Evolutionary conservation across 2,797 vertebrate genomes (phyloP).

Genomic region (Onychomys leucogaster): DNA sequence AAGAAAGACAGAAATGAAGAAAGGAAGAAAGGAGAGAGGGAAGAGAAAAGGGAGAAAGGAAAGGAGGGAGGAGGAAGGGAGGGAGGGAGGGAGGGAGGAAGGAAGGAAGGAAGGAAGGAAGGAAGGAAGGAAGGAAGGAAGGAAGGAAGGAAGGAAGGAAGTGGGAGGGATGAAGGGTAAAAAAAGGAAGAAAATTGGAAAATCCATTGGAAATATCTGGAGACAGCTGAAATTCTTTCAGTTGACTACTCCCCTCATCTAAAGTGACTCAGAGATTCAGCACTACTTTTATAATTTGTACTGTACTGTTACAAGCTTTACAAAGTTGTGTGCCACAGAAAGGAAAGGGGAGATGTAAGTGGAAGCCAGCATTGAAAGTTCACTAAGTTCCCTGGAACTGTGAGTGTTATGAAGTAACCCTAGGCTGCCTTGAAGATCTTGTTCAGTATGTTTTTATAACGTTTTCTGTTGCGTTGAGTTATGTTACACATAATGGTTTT

Average conservation of each 20-base stretch:
- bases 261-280: not conserved
- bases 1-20: not conserved
- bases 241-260: not conserved
- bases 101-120: not conserved
- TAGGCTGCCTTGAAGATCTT: not conserved
- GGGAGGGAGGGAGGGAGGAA: not conserved
- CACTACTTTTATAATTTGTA: not conserved
- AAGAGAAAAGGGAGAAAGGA: not conserved
- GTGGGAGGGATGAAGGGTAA: accelerated
- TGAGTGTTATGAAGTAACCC: not conserved
- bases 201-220: not conserved
- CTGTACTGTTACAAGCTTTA: not conserved
- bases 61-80: not conserved
- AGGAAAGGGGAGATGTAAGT: not conserved
- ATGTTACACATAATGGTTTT: not conserved
- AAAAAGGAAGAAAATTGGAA: not conserved
- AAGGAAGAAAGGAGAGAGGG: not conserved
- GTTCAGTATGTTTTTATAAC: not conserved
- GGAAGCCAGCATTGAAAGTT: conserved; percentile 19
- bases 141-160: not conserved
- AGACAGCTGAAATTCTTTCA: not conserved
- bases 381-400: not conserved
- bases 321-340: not conserved
- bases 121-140: not conserved
- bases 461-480: not conserved